Base-by-base conservation (phyloP, 2,113 vertebrate species). In the Melozone crissalis region DNA sequence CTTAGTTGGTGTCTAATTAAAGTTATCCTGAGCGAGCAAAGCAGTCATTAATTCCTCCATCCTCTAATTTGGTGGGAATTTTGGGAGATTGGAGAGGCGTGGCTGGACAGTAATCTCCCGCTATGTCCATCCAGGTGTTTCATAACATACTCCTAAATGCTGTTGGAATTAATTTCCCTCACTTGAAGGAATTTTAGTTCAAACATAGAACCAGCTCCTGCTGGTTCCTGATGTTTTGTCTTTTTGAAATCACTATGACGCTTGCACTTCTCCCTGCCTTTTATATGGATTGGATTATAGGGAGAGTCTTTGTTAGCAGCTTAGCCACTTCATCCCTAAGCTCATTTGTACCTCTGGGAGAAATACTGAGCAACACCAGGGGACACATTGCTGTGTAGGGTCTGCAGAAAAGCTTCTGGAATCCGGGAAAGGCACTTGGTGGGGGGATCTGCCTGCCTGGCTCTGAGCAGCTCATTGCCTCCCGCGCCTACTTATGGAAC, bases 281-380 rank as follows among this genome's bases (percentile, higher is more conserved):
- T 95, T 89, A 87, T 89, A 33, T 17, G 74, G 13, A 67, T 44
- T 46, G 84, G 87, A 96, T 96, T 92, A 91, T 49, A 75, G 23
- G 1, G 41, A 71, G 91, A 84, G 77, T 49, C 91, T 92, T 93
- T 96, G 93, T 93, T 72, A 87, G 91, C 89, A 89, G 77, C 89
- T 95, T 91, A 96, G 71, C 89, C 80, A 59, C 84, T 94, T 80
- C 94, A 94, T 67, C 69, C 77, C 84, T 91, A 91, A 93, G 73
- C 89, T 87, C 76, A 49, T 89, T 87, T 59, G 43, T 74, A 72
- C 80, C 78, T 74, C 61, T 37, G 55, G 68, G 69, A 47, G 51
- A 77, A 85, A 82, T 68, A 55, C 49, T n/a, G 19, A 95, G 52
- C 57, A 43, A n/a, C 35, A 91, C 24, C 0, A 0, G 1, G 61